phyloP scores from a whole-genome alignment of 2,888 invertebrate genomes.

The Drosophila borborema region DNA sequence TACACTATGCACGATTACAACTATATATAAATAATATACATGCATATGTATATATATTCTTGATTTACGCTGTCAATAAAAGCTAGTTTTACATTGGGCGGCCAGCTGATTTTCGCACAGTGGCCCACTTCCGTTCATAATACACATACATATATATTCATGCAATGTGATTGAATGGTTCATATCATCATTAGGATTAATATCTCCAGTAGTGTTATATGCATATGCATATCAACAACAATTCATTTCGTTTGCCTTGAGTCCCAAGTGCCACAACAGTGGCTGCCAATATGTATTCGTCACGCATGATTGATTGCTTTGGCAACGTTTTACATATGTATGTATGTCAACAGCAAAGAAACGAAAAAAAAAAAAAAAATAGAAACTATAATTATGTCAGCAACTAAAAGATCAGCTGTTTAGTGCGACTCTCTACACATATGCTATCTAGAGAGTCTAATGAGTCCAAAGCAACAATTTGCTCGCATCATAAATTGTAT shows the following conservation, averaged over 20 bases:
- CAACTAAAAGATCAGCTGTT: not conserved
- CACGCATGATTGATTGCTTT: constrained; percentile 49
- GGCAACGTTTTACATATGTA: constrained; percentile 31
- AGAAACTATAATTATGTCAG: constrained; percentile 4
- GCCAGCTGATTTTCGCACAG: constrained; percentile 1
- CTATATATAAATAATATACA: not conserved
- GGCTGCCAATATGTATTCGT: constrained; percentile 17
- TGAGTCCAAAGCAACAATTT: not conserved
- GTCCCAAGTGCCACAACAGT: constrained; percentile 13
- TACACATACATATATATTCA: too few relatives aligned
- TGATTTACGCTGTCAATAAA: not conserved
- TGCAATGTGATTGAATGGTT: not conserved
- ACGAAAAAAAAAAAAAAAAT: too few relatives aligned
- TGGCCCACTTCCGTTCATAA: not conserved
- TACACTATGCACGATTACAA: constrained; percentile 4
- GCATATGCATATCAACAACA: not conserved
- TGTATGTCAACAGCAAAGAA: not conserved
- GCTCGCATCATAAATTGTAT: constrained; percentile 1
- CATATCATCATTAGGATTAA: not conserved
- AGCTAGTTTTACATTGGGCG: constrained; percentile 5
- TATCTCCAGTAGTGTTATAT: constrained; percentile 3
- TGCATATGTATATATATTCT: not conserved
- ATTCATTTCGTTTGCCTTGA: constrained; percentile 11
- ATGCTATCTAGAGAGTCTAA: not conserved
- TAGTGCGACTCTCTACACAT: not conserved